phyloP scores from a whole-genome alignment of 2,888 invertebrate species.

The Apocheima hispidaria region DNA sequence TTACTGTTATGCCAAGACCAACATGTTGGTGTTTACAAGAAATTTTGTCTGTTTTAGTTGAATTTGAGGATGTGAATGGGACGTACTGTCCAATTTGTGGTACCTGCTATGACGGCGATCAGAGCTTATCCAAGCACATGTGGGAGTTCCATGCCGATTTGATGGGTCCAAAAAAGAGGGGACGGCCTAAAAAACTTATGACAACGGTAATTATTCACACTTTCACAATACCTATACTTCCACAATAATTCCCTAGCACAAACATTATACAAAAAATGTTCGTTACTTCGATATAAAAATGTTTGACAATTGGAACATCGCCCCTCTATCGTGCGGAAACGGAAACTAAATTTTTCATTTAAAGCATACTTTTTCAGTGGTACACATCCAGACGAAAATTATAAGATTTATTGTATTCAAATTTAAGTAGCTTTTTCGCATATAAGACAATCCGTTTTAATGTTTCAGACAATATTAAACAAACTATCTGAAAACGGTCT shows the following conservation, averaged over 20 bases:
- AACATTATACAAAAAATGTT: no score
- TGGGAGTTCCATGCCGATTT: slow-evolving; percentile 71
- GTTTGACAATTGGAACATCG: no score
- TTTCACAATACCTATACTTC: background rate
- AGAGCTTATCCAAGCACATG: slow-evolving; percentile 72
- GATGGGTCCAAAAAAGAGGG: slow-evolving; percentile 79
- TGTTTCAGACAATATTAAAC: slow-evolving; percentile 68
- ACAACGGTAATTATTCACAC: slow-evolving; percentile 61
- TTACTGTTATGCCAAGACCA: background rate
- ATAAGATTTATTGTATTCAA: no score
- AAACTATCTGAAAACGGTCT: slow-evolving; percentile 74
- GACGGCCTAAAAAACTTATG: slow-evolving; percentile 72
- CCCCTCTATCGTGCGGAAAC: no score
- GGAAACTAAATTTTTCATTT: no score
- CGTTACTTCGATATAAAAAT: no score
- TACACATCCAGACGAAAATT: no score
- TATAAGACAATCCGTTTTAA: slow-evolving; percentile 16
- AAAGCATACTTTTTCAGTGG: no score
- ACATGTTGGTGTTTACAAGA: background rate
- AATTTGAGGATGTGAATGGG: slow-evolving; percentile 60
- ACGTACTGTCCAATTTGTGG: slow-evolving; percentile 74
- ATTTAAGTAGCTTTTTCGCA: background rate
- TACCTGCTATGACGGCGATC: slow-evolving; percentile 63
- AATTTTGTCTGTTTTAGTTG: slow-evolving; percentile 54
- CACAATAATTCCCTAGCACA: background rate